Conservation (phyloP, 2,888 invertebrate genomes). For the Caenorhabditis drosophilae region DNA sequence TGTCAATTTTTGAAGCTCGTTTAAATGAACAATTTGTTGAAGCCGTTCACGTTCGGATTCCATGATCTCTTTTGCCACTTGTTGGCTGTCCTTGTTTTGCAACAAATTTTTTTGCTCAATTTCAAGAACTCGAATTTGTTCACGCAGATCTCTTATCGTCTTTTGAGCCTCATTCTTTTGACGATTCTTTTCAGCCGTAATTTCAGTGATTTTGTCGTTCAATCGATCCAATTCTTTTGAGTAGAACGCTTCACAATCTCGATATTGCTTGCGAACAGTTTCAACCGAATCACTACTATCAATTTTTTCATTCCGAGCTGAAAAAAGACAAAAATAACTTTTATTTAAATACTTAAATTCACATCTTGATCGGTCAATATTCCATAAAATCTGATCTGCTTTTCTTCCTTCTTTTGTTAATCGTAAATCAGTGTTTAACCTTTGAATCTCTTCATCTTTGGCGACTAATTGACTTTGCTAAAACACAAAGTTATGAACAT, state of each 20-base stretch:
- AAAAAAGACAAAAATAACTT: constrained; percentile 1
- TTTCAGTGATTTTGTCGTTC: constrained; percentile 60
- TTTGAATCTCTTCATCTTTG: constrained; percentile 82
- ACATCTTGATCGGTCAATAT: constrained; percentile 46
- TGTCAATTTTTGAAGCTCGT: constrained; percentile 67
- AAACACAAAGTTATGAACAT: no score
- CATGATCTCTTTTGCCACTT: constrained; percentile 55
- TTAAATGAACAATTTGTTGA: constrained; percentile 64
- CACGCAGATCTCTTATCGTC: constrained; percentile 52
- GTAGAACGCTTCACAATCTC: constrained; percentile 66
- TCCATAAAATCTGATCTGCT: constrained; percentile 64
- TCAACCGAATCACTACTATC: constrained; percentile 57
- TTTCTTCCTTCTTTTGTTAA: constrained; percentile 61
- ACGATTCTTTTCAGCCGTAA: constrained; percentile 44
- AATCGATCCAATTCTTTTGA: constrained; percentile 59
- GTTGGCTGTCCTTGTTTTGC: constrained; percentile 48
- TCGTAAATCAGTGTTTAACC: constrained; percentile 58
- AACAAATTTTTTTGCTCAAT: constrained; percentile 66
- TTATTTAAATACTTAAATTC: background rate
- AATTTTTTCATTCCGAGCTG: constrained; percentile 48
- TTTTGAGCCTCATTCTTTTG: constrained; percentile 53
- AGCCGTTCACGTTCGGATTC: constrained; percentile 65
- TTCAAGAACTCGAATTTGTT: constrained; percentile 65
- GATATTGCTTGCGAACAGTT: constrained; percentile 65
- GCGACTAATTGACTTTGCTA: constrained; percentile 80